Conservation (phyloP, 1,140 invertebrate species). For the Lepidostoma basale region DNA sequence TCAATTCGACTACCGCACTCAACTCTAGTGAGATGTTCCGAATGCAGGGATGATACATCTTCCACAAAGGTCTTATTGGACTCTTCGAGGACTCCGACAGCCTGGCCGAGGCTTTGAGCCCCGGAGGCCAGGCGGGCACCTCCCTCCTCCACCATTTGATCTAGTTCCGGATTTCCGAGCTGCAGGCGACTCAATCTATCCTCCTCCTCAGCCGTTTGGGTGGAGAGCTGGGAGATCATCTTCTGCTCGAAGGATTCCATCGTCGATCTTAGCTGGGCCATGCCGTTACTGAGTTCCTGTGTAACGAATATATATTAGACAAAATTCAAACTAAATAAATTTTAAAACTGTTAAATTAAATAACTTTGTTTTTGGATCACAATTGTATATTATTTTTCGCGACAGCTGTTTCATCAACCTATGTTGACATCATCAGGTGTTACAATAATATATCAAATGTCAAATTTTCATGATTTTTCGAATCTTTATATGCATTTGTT, state of each 20-base stretch:
- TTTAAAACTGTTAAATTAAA: too few species aligned
- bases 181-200: neutral
- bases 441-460: too few species aligned
- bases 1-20: neutral
- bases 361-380: too few species aligned
- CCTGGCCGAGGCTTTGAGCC: constrained; percentile 6
- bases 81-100: constrained; percentile 15
- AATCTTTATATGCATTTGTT: too few species aligned
- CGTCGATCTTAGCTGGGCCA: constrained; percentile 13
- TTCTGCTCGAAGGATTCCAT: constrained; percentile 25
- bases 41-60: constrained; percentile 9
- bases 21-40: constrained; percentile 2
- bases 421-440: too few species aligned
- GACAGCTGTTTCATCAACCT: too few species aligned
- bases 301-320: too few species aligned
- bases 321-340: too few species aligned
- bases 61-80: constrained; percentile 26
- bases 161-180: neutral
- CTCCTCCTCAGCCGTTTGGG: neutral
- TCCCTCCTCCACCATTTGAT: neutral
- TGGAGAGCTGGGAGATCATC: neutral
- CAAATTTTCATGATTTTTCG: too few species aligned
- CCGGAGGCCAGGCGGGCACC: neutral
- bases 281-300: constrained; percentile 28
- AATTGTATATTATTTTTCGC: too few species aligned